Evolutionary conservation across 2,888 invertebrate genomes (phyloP).

Genomic region (Asteroscopus sphinx): DNA sequence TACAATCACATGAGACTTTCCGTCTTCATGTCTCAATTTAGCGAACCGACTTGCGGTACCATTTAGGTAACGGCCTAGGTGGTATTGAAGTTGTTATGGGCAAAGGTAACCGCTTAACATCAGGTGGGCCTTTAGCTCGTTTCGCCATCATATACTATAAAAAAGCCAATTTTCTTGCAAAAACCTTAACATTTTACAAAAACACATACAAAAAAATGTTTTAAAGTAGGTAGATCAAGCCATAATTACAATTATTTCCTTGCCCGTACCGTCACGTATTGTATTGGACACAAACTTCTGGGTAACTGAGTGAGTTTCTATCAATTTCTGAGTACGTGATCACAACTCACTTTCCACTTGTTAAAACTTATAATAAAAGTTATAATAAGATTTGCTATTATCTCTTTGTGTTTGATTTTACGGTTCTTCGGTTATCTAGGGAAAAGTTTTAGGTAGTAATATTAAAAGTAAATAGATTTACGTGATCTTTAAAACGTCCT

Average conservation of each 20-base stretch:
- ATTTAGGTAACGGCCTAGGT: no score
- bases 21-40: no score
- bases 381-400: conserved; percentile 31
- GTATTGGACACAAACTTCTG: conserved; percentile 39
- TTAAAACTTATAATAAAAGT: conserved; percentile 43
- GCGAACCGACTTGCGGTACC: no score
- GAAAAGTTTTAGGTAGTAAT: neutral
- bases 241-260: conserved; percentile 18
- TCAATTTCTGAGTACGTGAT: conserved; percentile 52
- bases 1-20: no score
- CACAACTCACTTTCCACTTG: conserved; percentile 37
- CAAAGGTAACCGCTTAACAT: no score
- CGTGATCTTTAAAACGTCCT: no score
- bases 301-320: conserved; percentile 24
- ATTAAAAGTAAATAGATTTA: neutral
- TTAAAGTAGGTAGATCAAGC: neutral
- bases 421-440: neutral
- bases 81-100: no score
- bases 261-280: conserved; percentile 47
- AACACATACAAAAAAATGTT: neutral
- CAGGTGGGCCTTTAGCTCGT: no score
- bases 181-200: no score
- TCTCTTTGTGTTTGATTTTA: conserved; percentile 13
- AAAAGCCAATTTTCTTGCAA: no score
- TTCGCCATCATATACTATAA: no score